Percentiles rank a stretch among this genome's conserved stretches.
These are phyloP conservation scores for Lamprotornis superbus DNA, from an alignment of 2,113 vertebrate species.

Conservation along the genomic window DNA sequence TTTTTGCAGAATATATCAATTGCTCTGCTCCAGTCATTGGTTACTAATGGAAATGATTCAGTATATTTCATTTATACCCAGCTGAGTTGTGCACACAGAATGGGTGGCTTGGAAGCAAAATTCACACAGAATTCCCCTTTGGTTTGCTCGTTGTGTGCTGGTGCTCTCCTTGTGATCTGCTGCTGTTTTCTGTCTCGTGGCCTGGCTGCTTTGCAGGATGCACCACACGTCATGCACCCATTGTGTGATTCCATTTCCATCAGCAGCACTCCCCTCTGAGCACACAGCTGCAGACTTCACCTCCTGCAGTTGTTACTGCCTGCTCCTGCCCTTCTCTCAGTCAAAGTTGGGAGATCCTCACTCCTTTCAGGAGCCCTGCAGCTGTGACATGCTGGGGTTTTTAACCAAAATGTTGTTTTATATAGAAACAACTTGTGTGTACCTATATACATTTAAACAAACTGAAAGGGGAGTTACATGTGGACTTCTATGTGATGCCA, in stretches of 20 bases:
- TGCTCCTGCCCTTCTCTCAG: neutral
- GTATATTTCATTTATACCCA: neutral
- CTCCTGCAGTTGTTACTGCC: neutral
- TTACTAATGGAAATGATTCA: neutral
- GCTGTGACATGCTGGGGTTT: neutral
- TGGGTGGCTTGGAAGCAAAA: neutral
- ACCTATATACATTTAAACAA: neutral
- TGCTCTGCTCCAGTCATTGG: neutral
- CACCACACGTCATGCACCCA: accelerated
- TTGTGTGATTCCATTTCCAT: neutral
- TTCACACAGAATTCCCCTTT: neutral
- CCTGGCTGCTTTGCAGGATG: neutral
- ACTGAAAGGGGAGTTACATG: neutral
- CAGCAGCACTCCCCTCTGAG: neutral
- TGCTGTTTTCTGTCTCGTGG: neutral
- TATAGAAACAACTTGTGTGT: neutral
- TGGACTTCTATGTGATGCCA: neutral
- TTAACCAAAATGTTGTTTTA: neutral
- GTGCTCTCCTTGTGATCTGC: neutral
- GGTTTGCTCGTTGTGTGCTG: neutral
- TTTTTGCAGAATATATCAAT: neutral
- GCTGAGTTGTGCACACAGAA: neutral
- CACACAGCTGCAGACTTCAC: neutral
- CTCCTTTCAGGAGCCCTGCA: neutral
- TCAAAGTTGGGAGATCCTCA: neutral